Percentiles rank a stretch among this genome's conserved stretches.
These are phyloP conservation scores for Operophtera brumata DNA, from an alignment of 2,888 invertebrate genomes.

Conservation along the genomic window DNA sequence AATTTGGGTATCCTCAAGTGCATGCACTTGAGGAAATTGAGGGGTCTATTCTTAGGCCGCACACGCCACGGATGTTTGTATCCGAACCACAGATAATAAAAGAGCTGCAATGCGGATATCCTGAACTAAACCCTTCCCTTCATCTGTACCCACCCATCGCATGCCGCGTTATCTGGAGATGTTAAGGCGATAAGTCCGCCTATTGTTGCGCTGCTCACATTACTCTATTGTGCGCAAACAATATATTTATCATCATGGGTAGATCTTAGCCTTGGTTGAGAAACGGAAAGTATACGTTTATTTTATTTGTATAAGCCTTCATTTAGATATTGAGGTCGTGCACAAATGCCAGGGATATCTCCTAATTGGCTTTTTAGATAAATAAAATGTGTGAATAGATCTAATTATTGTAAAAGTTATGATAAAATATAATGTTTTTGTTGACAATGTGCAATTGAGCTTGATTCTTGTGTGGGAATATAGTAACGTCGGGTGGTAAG, in stretches of 20 bases:
- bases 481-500: too few species aligned
- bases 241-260: constrained; percentile 28
- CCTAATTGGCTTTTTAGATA: constrained; percentile 3
- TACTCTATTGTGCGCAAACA: constrained; percentile 29
- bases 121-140: constrained; percentile 3
- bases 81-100: too few species aligned
- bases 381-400: neutral
- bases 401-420: too few species aligned
- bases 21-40: too few species aligned
- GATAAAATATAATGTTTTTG: too few species aligned
- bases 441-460: too few species aligned
- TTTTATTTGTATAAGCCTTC: constrained; percentile 15
- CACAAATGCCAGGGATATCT: constrained; percentile 7
- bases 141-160: neutral
- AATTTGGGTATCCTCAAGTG: too few species aligned
- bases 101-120: too few species aligned
- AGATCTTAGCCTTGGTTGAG: constrained; percentile 24
- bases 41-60: too few species aligned
- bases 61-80: too few species aligned
- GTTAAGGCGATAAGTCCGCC: constrained; percentile 33
- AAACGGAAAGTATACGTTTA: constrained; percentile 5
- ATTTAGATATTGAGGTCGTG: constrained; percentile 10
- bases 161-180: constrained; percentile 30
- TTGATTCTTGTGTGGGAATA: too few species aligned
- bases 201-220: constrained; percentile 30